Conservation (phyloP, 2,888 invertebrate genomes). For the Thalpophila matura region DNA sequence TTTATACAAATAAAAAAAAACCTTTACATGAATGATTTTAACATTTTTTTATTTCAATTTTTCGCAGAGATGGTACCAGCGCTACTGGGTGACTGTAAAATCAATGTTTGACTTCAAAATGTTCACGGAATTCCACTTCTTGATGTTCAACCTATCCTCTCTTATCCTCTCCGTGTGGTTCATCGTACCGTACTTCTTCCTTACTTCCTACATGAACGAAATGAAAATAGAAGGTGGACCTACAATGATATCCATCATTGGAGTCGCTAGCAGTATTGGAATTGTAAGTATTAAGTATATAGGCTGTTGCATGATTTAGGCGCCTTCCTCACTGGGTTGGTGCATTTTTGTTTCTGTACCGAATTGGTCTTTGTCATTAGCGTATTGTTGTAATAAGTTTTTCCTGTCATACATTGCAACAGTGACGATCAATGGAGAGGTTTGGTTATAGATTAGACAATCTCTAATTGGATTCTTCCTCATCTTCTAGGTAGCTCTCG, state of each 20-base stretch:
- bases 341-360: too few relatives aligned
- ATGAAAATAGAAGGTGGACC: constrained; percentile 93
- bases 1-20: not conserved
- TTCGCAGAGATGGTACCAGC: constrained; percentile 94
- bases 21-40: not conserved
- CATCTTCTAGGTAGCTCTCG: constrained; percentile 92
- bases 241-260: constrained; percentile 95
- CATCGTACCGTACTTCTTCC: constrained; percentile 98
- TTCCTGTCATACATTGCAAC: too few relatives aligned
- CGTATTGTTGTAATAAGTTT: too few relatives aligned
- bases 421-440: too few relatives aligned
- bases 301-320: too few relatives aligned
- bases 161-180: constrained; percentile 97
- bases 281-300: constrained; percentile 92
- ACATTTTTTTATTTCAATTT: constrained; percentile 65
- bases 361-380: too few relatives aligned
- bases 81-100: constrained; percentile 92
- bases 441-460: too few relatives aligned
- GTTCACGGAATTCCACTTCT: constrained; percentile 95
- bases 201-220: constrained; percentile 91
- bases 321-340: too few relatives aligned
- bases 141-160: constrained; percentile 95
- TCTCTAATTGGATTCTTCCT: too few relatives aligned
- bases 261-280: constrained; percentile 96
- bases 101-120: constrained; percentile 95